Evolutionary conservation across 1,140 invertebrate species (phyloP).

Genomic region (Dinoponera quadriceps): DNA sequence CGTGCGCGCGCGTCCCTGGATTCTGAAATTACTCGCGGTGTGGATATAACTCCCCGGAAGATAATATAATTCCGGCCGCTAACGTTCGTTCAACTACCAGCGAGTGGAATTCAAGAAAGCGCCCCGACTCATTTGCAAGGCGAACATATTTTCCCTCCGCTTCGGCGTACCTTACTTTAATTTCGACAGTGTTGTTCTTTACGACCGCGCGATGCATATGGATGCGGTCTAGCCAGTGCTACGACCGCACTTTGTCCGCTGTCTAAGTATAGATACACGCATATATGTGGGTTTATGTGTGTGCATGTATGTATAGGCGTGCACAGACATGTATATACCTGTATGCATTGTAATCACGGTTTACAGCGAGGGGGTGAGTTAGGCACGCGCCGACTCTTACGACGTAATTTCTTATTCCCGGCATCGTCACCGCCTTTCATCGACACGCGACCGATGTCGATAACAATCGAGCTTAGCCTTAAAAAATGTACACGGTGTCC

Average conservation of each 20-base stretch:
- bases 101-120: constrained; percentile 48
- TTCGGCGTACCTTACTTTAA: constrained; percentile 53
- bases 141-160: constrained; percentile 21
- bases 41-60: not conserved
- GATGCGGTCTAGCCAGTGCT: constrained; percentile 59
- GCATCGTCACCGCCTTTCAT: constrained; percentile 66
- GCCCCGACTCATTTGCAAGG: constrained; percentile 55
- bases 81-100: not conserved
- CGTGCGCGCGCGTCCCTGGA: not conserved
- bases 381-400: constrained; percentile 68
- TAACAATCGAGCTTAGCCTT: constrained; percentile 53
- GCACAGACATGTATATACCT: constrained; percentile 8
- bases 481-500: constrained; percentile 36
- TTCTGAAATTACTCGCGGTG: constrained; percentile 2
- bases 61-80: constrained; percentile 14
- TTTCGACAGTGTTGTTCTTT: constrained; percentile 70
- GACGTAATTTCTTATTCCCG: constrained; percentile 72
- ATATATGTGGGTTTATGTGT: not conserved
- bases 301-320: not conserved
- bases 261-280: not conserved
- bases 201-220: constrained; percentile 70
- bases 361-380: constrained; percentile 34
- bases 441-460: constrained; percentile 65
- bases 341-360: constrained; percentile 24
- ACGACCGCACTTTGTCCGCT: constrained; percentile 4